Conservation (phyloP, 2,797 vertebrate genomes). For the Centropyge bicolor region DNA sequence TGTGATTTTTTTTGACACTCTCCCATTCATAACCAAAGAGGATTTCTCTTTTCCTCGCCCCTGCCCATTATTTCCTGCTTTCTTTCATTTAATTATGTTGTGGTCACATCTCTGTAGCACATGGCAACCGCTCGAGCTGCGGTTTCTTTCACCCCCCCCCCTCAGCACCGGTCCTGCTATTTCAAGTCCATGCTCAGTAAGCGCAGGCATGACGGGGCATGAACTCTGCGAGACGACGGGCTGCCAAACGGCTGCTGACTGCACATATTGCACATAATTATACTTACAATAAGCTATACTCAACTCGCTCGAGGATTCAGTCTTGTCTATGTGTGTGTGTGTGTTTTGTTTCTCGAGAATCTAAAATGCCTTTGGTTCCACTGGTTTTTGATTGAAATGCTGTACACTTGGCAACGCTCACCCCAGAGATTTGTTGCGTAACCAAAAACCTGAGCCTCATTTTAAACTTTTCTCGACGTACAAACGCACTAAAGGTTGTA, state of each 20-base stretch:
- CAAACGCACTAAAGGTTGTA: not conserved
- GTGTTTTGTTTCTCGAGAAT: constrained; percentile 5
- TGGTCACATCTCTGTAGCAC: constrained; percentile 74
- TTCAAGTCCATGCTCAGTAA: constrained; percentile 79
- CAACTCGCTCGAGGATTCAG: constrained; percentile 41
- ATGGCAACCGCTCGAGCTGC: constrained; percentile 69
- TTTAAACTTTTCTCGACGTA: constrained; percentile 19
- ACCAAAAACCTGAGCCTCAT: not conserved
- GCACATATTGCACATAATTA: constrained; percentile 73
- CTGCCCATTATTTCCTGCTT: constrained; percentile 64
- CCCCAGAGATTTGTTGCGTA: constrained; percentile 23
- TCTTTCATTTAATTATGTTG: constrained; percentile 71
- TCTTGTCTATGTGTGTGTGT: constrained; percentile 8
- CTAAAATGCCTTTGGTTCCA: not conserved
- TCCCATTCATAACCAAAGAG: constrained; percentile 36
- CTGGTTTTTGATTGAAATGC: constrained; percentile 2
- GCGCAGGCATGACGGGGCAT: constrained; percentile 82
- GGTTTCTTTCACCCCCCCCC: constrained; percentile 62
- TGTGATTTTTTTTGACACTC: constrained; percentile 32
- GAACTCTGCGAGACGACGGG: constrained; percentile 71
- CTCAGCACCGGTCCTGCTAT: constrained; percentile 74
- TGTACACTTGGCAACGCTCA: constrained; percentile 12
- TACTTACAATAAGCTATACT: constrained; percentile 68
- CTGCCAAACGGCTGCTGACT: constrained; percentile 75
- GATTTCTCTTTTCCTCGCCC: constrained; percentile 46